phyloP scores from a whole-genome alignment of 37 sponge, comb jelly and placozoan species.

The Tethya wilhelma region DNA sequence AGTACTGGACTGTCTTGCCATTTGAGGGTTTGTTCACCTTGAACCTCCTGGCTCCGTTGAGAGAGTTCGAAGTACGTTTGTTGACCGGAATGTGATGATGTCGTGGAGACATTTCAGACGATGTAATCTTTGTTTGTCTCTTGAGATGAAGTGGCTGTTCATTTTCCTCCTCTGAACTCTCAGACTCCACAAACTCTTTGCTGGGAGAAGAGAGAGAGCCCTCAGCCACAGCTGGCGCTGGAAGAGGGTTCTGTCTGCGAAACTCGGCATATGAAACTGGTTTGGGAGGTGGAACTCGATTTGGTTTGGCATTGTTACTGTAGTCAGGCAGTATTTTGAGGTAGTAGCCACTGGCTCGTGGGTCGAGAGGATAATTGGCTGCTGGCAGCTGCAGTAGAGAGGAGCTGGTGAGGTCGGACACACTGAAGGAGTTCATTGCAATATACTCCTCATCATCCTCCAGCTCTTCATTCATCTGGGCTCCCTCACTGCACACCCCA shows the following conservation, averaged over 20 bases:
- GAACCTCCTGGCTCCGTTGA: background rate
- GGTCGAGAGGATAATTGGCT: background rate
- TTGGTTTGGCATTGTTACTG: background rate
- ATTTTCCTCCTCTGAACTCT: background rate
- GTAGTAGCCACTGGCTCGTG: conserved; percentile 7
- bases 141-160: too few species aligned
- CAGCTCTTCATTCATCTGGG: background rate
- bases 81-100: background rate
- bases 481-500: conserved; percentile 44
- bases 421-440: conserved; percentile 24
- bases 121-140: too few species aligned
- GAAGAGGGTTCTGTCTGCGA: background rate
- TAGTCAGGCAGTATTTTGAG: conserved; percentile 17
- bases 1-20: conserved; percentile 8
- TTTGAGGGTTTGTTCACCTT: background rate
- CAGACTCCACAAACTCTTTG: background rate
- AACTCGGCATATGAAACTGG: background rate
- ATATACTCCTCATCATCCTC: conserved; percentile 49
- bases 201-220: background rate
- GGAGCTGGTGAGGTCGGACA: background rate
- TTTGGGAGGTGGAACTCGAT: background rate
- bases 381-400: too few species aligned
- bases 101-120: too few species aligned
- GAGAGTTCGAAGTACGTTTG: background rate
- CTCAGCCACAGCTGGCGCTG: background rate